Conservation (phyloP, 2,797 vertebrate genomes). For the Margarornis squamiger region DNA sequence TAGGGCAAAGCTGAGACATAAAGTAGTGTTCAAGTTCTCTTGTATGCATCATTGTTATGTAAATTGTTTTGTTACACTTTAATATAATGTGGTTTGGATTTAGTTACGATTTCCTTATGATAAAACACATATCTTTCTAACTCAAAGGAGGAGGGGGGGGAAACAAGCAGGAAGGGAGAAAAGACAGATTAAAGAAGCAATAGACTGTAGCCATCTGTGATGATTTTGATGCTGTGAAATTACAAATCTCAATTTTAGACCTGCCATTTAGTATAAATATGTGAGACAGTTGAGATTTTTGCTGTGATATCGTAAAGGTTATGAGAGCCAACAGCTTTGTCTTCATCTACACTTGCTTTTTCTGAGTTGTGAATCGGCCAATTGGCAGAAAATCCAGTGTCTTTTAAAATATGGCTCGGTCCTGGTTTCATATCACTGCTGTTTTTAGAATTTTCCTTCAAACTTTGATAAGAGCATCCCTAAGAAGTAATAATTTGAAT, state of each 20-base stretch:
- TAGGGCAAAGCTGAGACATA: slow-evolving; percentile 11
- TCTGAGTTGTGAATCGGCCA: slow-evolving; percentile 44
- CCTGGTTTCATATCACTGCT: slow-evolving; percentile 39
- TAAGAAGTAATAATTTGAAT: slow-evolving; percentile 71
- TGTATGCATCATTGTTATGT: slow-evolving; percentile 24
- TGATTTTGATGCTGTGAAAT: slow-evolving; percentile 57
- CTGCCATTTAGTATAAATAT: slow-evolving; percentile 62
- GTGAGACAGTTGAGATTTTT: slow-evolving; percentile 61
- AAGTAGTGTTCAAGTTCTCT: not conserved
- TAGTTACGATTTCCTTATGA: slow-evolving; percentile 20
- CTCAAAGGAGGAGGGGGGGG: not conserved
- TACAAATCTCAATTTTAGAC: slow-evolving; percentile 65
- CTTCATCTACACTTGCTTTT: slow-evolving; percentile 41
- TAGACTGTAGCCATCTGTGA: slow-evolving; percentile 65
- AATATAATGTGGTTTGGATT: slow-evolving; percentile 18
- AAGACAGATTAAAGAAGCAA: slow-evolving; percentile 60
- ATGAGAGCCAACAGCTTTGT: slow-evolving; percentile 54
- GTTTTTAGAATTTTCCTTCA: slow-evolving; percentile 60
- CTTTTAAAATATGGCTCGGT: slow-evolving; percentile 62
- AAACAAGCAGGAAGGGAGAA: slow-evolving; percentile 18
- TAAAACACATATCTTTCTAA: not conserved
- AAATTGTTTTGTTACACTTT: slow-evolving; percentile 34
- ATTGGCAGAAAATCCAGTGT: slow-evolving; percentile 54
- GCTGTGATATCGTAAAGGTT: slow-evolving; percentile 54
- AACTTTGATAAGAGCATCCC: slow-evolving; percentile 71